Base-by-base conservation (phyloP, 2,888 invertebrate species). In the Hartigia nigra region DNA sequence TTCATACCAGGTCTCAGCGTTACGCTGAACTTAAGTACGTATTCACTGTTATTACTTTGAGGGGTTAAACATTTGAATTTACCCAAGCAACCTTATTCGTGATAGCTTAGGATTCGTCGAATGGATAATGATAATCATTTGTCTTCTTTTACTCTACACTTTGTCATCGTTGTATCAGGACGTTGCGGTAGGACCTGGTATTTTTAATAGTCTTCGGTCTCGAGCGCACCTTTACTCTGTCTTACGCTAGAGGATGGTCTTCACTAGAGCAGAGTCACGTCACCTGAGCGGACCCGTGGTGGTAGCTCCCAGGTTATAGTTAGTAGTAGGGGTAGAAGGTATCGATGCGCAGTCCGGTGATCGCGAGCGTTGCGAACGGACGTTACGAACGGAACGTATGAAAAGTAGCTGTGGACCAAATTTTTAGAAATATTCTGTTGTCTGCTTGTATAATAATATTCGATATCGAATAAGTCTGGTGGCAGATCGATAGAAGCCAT, bases 331-430 rank as follows among this genome's bases (percentile, higher is more conserved):
- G 31, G 72, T 14, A 32, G n/a, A 72, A 72, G 72, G 72, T 72
- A 72, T 72, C 72, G 72, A 75, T 55, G 76, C 76, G 70, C 78
- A 78, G 78, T 78, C 78, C 78, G 75, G 78, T 78, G 78, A 78
- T 78, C 78, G 78, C 78, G 78, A 70, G 75, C 75, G 76, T 78
- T 76, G 76, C 78, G 76, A 78, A 39, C 78, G 34, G 69, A 74
- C 74, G 34, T 74, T 32, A 35, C 37, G 34, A 39, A 31, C 37
- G 12, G 74, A 55, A 55, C 55, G 23, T 12, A 32, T 23, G 32
- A 4, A 31, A 37, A 69, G 34, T 23, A 55, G 55, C 55, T 55
- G 55, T 55, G 55, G 23, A n/a, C n/a, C n/a, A 23, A 55, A 55
- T 35, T 35, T 9, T 23, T 23, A 55, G 1, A 39, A 23, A 55